Evolutionary conservation across 2,113 vertebrate species (phyloP).

Genomic region (Phalacrocorax carbo): DNA sequence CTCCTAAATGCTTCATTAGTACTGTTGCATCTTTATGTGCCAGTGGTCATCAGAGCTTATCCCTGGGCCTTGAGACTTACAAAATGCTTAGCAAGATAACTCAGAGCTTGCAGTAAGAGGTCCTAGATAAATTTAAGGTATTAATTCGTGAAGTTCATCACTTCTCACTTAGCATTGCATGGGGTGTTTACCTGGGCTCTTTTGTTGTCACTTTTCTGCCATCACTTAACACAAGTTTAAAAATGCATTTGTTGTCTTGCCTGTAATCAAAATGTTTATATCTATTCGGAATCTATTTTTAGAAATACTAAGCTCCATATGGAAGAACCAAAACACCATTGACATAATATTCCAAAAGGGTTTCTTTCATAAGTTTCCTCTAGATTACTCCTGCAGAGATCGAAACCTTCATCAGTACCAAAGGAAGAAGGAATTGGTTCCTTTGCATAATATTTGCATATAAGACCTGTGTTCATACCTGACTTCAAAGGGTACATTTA

Average conservation of each 20-base stretch:
- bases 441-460: neutral
- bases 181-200: accelerated
- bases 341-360: neutral
- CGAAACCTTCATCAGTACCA: neutral
- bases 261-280: neutral
- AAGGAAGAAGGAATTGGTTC: neutral
- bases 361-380: neutral
- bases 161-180: neutral
- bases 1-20: neutral
- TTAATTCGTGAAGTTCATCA: neutral
- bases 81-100: neutral
- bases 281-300: neutral
- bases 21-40: neutral
- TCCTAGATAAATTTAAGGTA: neutral
- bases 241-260: neutral
- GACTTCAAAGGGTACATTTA: neutral
- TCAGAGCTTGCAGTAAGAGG: neutral
- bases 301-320: neutral
- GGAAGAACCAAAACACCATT: neutral
- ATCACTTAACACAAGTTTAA: neutral
- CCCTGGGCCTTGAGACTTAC: neutral
- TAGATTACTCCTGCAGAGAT: neutral
- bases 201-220: neutral
- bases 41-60: neutral
- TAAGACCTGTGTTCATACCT: neutral